Evolutionary conservation across 2,797 vertebrate genomes (phyloP).

Genomic region (Hydrophis major): DNA sequence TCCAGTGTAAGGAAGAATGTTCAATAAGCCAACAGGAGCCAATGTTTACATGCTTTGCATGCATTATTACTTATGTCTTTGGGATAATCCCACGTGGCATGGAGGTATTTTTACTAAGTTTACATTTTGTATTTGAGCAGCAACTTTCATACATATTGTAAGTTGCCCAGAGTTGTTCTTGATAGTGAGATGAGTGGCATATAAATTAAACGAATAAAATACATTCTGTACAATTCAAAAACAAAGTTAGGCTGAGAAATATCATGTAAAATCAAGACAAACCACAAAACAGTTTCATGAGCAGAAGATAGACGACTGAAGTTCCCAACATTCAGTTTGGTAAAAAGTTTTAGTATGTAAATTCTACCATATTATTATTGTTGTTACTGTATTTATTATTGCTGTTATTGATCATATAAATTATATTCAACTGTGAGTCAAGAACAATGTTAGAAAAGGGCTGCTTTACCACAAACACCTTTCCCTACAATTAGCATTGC

Average conservation of each 20-base stretch:
- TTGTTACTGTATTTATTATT: background rate
- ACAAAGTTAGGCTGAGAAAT: background rate
- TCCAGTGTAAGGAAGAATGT: background rate
- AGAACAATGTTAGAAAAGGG: background rate
- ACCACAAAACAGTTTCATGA: background rate
- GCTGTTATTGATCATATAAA: background rate
- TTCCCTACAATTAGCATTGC: slow-evolving; percentile 15
- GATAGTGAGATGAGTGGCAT: background rate
- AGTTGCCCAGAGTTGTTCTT: background rate
- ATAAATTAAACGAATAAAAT: background rate
- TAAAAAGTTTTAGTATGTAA: background rate
- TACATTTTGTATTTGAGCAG: background rate
- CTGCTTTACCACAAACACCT: slow-evolving; percentile 9
- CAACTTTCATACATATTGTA: background rate
- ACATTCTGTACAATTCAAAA: background rate
- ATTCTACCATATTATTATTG: background rate
- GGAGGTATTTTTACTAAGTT: background rate
- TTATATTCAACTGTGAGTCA: background rate
- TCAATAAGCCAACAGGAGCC: background rate
- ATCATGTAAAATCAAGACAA: background rate
- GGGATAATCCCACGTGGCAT: background rate
- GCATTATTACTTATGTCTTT: background rate
- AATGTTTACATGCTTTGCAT: background rate
- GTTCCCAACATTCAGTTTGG: background rate
- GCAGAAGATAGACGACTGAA: background rate